Percentiles rank a stretch among this genome's conserved stretches.
Conservation (phyloP, 2,888 invertebrate genomes). For the Yponomeuta evonymella region DNA sequence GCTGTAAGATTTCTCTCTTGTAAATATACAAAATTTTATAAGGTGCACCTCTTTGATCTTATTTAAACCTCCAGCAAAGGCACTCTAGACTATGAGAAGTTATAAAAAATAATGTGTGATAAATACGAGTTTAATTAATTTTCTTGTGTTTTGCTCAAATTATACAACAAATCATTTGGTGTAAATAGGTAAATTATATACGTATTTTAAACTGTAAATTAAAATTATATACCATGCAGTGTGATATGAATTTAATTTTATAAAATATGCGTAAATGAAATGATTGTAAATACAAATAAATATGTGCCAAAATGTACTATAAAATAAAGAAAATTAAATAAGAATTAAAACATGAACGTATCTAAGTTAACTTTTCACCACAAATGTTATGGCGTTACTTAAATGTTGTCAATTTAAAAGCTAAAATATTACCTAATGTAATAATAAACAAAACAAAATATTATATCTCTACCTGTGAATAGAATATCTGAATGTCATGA, state of each 20-base stretch:
- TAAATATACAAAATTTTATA: background rate
- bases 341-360: too few species aligned
- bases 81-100: background rate
- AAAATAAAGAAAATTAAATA: background rate
- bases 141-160: background rate
- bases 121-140: constrained; percentile 1
- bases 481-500: constrained; percentile 60
- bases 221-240: constrained; percentile 26
- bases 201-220: constrained; percentile 10
- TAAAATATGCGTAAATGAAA: constrained; percentile 25
- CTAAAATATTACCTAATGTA: background rate
- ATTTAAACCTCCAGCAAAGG: background rate
- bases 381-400: constrained; percentile 24
- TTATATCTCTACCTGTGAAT: constrained; percentile 48
- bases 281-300: constrained; percentile 40
- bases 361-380: constrained; percentile 17
- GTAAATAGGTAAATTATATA: constrained; percentile 5
- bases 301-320: constrained; percentile 40
- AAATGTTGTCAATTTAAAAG: constrained; percentile 39
- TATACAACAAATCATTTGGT: background rate
- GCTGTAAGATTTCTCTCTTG: background rate
- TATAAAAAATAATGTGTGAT: background rate
- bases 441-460: constrained; percentile 20
- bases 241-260: constrained; percentile 28
- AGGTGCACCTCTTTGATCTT: background rate